Evolutionary conservation across 2,113 vertebrate species (phyloP).

Genomic region (Bos javanicus): DNA sequence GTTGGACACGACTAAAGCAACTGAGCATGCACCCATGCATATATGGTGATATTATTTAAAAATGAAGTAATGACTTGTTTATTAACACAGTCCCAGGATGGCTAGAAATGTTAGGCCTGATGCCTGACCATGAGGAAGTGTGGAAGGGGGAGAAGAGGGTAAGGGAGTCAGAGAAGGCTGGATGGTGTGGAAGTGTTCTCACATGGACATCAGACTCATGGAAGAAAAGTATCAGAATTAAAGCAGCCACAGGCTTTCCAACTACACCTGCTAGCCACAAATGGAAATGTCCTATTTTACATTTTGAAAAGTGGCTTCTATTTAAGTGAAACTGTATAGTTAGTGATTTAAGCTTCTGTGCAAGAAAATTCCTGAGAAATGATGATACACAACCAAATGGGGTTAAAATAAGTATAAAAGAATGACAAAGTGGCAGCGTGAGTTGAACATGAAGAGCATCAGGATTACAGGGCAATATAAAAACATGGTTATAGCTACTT

Average conservation of each 20-base stretch:
- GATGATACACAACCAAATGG: slow-evolving; percentile 24
- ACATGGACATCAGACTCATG: background rate
- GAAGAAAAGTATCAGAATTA: background rate
- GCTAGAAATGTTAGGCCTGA: background rate
- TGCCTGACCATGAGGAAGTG: background rate
- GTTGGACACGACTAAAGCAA: background rate
- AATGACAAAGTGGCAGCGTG: slow-evolving; percentile 1
- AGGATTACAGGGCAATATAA: background rate
- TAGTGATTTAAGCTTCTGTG: slow-evolving; percentile 26
- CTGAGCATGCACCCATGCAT: background rate
- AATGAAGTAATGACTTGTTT: background rate
- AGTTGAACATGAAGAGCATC: background rate
- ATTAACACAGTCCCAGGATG: background rate
- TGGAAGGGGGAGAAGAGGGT: background rate
- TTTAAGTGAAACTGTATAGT: slow-evolving; percentile 32
- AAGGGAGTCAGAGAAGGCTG: background rate
- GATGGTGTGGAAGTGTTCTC: background rate
- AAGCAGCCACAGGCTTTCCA: slow-evolving; percentile 11
- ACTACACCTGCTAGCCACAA: background rate
- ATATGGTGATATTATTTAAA: background rate
- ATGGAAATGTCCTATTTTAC: slow-evolving; percentile 42
- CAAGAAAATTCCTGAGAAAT: slow-evolving; percentile 19
- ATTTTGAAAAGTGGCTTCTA: slow-evolving; percentile 50
- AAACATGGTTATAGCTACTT: background rate
- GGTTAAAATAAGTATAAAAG: background rate